Base-by-base conservation (phyloP, 64 coral and sea anemone species). In the Cladopsammia gracilis region DNA sequence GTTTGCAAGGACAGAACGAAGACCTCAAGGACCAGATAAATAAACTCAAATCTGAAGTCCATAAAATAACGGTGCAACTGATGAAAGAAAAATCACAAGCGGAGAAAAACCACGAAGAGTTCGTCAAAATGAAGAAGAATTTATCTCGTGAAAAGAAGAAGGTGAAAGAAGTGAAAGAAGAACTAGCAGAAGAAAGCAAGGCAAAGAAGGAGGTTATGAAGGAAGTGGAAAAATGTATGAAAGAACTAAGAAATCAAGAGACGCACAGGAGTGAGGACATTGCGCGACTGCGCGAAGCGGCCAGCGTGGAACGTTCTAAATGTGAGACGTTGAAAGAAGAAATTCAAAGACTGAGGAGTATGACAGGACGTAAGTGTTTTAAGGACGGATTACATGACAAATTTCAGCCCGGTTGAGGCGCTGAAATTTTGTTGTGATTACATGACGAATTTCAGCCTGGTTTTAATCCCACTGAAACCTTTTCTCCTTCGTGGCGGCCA, bases 331-430 rank as follows among this genome's bases (percentile, higher is more conserved):
- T 91, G 26, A 90, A 18, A 43, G 88, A 91, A 62, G 87, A 94
- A 54, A 23, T 97, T 52, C 47, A 75, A 64, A 87, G 82, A 88
- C 81, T 92, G 88, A 89, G 77, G 43, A 82, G 64, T 6, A 67
- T 94, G 65, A 46, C 80, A 79, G 95, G 88, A 87, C 87, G 95
- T 97, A 97, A 94, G 95, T 90, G 10, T 65, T 23, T 12, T 34
- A 34, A 34, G 34, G 34, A 34, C 34, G 34, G 34, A 34, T 34
- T 34, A 34, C 34, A 34, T 34, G 34, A 34, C 34, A 2, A 34
- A 34, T 34, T 34, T 34, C 2, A 34, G 34, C 34, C 34, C 34
- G 34, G 34, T 34, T 2, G 34, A 34, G 34, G 34, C 34, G 34
- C 34, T 2, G 2, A 34, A 34, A 34, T 34, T 34, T 34, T 34